Evolutionary conservation across 2,888 invertebrate species (phyloP).

Genomic region (Papilio protenor): DNA sequence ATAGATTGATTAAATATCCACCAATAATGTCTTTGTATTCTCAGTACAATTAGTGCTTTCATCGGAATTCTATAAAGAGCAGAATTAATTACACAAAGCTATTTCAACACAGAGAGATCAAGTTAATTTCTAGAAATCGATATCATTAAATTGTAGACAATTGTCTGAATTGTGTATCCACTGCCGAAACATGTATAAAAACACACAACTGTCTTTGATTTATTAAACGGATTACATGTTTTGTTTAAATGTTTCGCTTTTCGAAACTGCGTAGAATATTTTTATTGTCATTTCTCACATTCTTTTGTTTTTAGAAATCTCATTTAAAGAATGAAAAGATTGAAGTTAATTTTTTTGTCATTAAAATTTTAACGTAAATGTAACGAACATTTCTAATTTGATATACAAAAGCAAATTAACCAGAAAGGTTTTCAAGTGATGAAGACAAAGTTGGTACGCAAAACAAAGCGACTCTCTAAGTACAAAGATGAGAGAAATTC

Average conservation of each 20-base stretch:
- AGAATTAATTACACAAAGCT: constrained; percentile 1
- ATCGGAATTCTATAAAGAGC: neutral
- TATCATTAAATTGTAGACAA: neutral
- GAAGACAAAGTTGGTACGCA: neutral
- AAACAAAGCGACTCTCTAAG: constrained; percentile 2
- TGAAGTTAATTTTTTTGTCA: neutral
- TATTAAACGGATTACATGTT: neutral
- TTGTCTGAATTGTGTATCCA: neutral
- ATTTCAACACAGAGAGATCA: neutral
- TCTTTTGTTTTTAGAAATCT: too few relatives aligned
- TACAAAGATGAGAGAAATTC: constrained; percentile 10
- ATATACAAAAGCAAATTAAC: constrained; percentile 9
- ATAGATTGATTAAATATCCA: neutral
- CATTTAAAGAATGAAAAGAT: neutral
- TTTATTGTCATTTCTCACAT: too few relatives aligned
- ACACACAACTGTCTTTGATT: neutral
- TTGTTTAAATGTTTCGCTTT: neutral
- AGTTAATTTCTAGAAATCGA: neutral
- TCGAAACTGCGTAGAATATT: too few relatives aligned
- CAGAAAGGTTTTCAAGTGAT: constrained; percentile 3
- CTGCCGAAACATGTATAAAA: neutral
- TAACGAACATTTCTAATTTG: neutral
- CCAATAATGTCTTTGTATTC: neutral
- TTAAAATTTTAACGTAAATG: too few relatives aligned
- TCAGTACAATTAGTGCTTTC: neutral